A percentile compares a stretch with the other conserved stretches of the same genome.
Conservation (phyloP, 2,888 invertebrate genomes). For the Torymus aiolomorphi region DNA sequence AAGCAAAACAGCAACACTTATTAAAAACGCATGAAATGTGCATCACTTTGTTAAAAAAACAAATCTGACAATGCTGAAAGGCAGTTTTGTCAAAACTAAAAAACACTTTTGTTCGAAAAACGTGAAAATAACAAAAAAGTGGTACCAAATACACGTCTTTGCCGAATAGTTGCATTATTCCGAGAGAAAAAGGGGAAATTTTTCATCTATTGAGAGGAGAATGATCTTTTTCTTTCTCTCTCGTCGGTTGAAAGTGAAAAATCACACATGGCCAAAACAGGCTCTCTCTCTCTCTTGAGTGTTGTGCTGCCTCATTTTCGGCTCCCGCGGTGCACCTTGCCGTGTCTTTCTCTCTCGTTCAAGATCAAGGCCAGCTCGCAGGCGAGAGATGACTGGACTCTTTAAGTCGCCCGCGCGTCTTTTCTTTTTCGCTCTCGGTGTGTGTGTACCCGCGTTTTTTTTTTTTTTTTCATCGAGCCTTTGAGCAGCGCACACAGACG, state of each 20-base stretch:
- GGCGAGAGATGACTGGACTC: constrained; percentile 73
- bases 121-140: background rate
- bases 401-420: constrained; percentile 66
- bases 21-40: too few relatives aligned
- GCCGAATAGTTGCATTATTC: constrained; percentile 28
- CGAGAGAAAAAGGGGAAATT: constrained; percentile 4
- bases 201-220: constrained; percentile 20
- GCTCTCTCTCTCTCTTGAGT: background rate
- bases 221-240: background rate
- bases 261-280: constrained; percentile 46
- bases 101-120: background rate
- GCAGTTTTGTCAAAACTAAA: background rate
- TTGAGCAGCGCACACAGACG: constrained; percentile 18
- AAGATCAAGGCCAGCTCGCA: constrained; percentile 74
- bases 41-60: too few relatives aligned
- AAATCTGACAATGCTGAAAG: too few relatives aligned
- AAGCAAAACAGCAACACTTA: too few relatives aligned
- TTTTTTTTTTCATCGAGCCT: constrained; percentile 33
- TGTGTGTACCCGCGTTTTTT: constrained; percentile 51
- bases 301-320: constrained; percentile 61
- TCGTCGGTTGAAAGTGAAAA: constrained; percentile 46
- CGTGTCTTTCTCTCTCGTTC: constrained; percentile 61
- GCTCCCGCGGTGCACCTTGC: constrained; percentile 67
- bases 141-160: constrained; percentile 1
- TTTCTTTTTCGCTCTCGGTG: constrained; percentile 14